Base-by-base conservation (phyloP, 2,888 invertebrate genomes). In the Antitype chi region DNA sequence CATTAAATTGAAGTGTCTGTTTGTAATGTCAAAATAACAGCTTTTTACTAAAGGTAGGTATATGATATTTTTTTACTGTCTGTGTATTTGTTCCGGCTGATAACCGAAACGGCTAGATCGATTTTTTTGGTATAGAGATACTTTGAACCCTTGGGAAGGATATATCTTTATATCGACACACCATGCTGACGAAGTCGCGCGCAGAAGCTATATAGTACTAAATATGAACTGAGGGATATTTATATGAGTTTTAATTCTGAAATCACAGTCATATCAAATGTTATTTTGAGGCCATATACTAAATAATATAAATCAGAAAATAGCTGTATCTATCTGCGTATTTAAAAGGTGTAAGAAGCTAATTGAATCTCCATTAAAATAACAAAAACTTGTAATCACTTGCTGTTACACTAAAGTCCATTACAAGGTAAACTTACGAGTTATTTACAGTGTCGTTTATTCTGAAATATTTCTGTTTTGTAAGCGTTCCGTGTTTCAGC, bases 391-490 rank as follows among this genome's bases (percentile, higher is more conserved):
- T 49, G 23, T 28, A 59, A 76, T 64, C 32, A 11, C 49, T 63
- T 23, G 17, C 59, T 23, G 60, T 32, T 32, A 32, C 53, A 81
- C 3, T 49, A 63, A 47, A 53, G n/a, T 85, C 28, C 25, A 70
- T 60, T 72, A 55, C 23, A 62, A 47, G 8, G 66, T 49, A 69
- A 72, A 62, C 9, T 60, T 38, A 38, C 43, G 23, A 73, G 38
- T 43, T 60, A 75, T 74, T 49, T 72, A 60, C 47, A 9, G 15
- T 32, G 38, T 74, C 67, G 69, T 82, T 67, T 38, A 73, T 70
- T 53, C 57, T 70, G 23, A 79, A 79, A 73, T 74, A 78, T 75
- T 80, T 77, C 52, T 78, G 71, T 85, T 85, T 74, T 70, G 69
- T 73, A 67, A 75, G 69, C 73, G 66, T 64, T 68, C 64, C 70